Evolutionary conservation across 2,113 vertebrate species (phyloP), one percentile per base, ranked within the genome.

Genomic region (Galeopterus variegatus): DNA sequence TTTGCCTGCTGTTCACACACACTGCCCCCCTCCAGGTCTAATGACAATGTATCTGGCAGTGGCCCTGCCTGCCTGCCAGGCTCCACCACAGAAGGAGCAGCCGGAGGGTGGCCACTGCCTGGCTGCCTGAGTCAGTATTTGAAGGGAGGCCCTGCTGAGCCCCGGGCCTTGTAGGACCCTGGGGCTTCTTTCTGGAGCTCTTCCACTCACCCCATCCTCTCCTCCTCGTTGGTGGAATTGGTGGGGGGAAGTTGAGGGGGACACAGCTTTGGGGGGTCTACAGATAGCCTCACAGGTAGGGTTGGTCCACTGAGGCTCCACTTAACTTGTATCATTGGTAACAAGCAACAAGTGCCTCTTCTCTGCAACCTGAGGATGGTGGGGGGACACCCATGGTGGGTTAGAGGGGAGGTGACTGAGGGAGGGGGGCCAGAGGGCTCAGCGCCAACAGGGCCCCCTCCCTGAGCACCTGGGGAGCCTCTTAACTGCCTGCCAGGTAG

Each of bases 31-130:
- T 41, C 41, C 26, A 12, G 69, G 54, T 18, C 62, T 56, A 21
- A 45, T 5, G 69, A 52, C 18, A 4, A 67, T 33, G 11, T 54
- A 41, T 54, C 60, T 81, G 21, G 0, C 15, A 4, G 58, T 21
- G 6, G 64, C 21, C 62, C 45, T 41, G 10, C 24, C 48, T 81
- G 41, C 48, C 79, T 36, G 45, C n/a, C 36, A 41, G 56, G 18
- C 33, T 14, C 24, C 19, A 13, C 17, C 62, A 14, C 26, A 0
- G 0, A 73, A 11, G 41, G 15, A 17, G 31, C 1, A 45, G 88
- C 72, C 19, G 1, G 11, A 21, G 50, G 15, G 8, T 26, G n/a
- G 26, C 21, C 52, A 54, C 77, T 3, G 23, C 18, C 70, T 64
- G 26, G 26, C 76, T 12, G 28, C 50, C 70, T 80, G 33, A 89